These are phyloP conservation scores for Sarcophaga rosellei DNA, from an alignment of 2,888 invertebrate species.

Conservation along the genomic window DNA sequence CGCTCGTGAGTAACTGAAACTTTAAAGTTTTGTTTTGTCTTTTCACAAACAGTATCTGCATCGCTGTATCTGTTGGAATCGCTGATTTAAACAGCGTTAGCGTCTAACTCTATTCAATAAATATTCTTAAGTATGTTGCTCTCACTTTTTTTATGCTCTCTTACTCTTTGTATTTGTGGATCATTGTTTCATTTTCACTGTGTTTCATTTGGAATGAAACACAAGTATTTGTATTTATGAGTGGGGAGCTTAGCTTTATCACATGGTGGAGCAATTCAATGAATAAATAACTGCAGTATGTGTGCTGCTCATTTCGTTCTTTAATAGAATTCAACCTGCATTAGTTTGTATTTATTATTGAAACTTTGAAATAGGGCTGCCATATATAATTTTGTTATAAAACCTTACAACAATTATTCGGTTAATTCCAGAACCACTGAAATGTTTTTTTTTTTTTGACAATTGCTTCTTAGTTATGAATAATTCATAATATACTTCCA, in stretches of 20 bases:
- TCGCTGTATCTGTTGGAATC: not conserved
- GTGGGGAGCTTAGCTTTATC: slow-evolving; percentile 28
- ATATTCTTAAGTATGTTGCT: slow-evolving; percentile 37
- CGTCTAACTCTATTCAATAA: slow-evolving; percentile 16
- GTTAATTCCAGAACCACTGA: no score
- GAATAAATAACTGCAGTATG: slow-evolving; percentile 1
- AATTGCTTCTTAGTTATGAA: no score
- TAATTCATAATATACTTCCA: no score
- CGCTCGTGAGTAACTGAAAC: slow-evolving; percentile 72
- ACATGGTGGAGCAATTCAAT: not conserved
- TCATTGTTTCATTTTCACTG: slow-evolving; percentile 31
- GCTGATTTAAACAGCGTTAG: not conserved
- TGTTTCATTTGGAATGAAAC: slow-evolving; percentile 1
- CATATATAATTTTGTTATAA: not conserved
- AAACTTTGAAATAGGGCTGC: not conserved
- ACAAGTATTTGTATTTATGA: not conserved
- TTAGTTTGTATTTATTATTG: not conserved
- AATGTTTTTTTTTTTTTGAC: no score
- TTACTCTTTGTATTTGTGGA: slow-evolving; percentile 5
- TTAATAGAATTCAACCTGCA: slow-evolving; percentile 33
- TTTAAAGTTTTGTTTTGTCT: slow-evolving; percentile 52
- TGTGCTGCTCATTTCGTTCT: slow-evolving; percentile 15
- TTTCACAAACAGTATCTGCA: not conserved
- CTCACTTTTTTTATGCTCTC: not conserved
- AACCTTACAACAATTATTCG: no score